phyloP scores from a whole-genome alignment of 2,888 invertebrate genomes.

The Cerceris rybyensis region DNA sequence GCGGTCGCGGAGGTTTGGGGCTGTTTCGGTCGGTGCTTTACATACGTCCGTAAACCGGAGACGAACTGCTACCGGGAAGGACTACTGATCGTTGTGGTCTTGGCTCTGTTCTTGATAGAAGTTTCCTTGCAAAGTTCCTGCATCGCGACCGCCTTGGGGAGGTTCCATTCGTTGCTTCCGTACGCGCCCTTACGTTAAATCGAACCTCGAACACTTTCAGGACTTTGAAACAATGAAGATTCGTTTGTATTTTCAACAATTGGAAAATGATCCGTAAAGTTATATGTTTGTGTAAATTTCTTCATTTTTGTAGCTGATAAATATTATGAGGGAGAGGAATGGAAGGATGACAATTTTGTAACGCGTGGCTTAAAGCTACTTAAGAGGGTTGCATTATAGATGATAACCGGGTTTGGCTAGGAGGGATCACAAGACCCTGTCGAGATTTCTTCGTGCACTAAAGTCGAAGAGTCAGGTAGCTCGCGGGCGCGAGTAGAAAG shows the following conservation, averaged over 20 bases:
- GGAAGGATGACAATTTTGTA: background rate
- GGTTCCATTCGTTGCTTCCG: slow-evolving; percentile 30
- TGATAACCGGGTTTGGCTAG: background rate
- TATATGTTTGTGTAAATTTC: too few relatives aligned
- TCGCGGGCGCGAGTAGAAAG: slow-evolving; percentile 48
- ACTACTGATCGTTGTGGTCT: slow-evolving; percentile 81
- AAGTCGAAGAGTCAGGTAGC: slow-evolving; percentile 58
- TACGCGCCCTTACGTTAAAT: slow-evolving; percentile 41
- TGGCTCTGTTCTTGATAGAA: slow-evolving; percentile 69
- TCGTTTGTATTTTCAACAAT: background rate
- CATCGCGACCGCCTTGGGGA: slow-evolving; percentile 65
- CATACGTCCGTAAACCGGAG: slow-evolving; percentile 81
- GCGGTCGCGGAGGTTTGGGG: slow-evolving; percentile 66
- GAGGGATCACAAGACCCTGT: slow-evolving; percentile 7
- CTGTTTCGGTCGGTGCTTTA: slow-evolving; percentile 80
- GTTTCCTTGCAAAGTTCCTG: slow-evolving; percentile 63
- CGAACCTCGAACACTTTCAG: slow-evolving; percentile 23
- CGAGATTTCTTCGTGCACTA: slow-evolving; percentile 32
- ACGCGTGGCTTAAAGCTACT: background rate
- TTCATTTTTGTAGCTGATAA: too few relatives aligned
- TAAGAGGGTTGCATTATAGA: background rate
- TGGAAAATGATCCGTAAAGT: background rate
- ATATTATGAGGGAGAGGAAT: background rate
- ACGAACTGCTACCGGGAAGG: slow-evolving; percentile 79
- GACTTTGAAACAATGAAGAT: background rate